Evolutionary conservation across 2,888 invertebrate species (phyloP), one percentile per base, ranked within the genome.

Genomic region (Caenorhabditis sp.): DNA sequence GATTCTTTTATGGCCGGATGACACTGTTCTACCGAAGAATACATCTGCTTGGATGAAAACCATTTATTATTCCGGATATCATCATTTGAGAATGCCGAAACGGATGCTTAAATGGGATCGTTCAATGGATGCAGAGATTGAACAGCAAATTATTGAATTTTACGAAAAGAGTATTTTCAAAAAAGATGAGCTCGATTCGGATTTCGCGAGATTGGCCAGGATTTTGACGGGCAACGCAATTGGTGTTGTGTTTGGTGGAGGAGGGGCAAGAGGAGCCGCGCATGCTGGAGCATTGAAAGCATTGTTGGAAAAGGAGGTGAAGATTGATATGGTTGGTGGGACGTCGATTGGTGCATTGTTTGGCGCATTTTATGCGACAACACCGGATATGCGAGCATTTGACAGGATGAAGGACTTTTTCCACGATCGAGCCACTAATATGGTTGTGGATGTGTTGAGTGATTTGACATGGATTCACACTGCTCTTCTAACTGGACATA

Each of bases 261-360:
- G 97, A 1, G 99, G 97, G 0, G 97, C 97, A 0, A 91, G 97
- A 67, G 99, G 99, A 0, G 94, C 95, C 0, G 95, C 97, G 1
- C 99, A 99, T 88, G 93, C 97, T 60, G 99, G 99, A 74, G 95
- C 99, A 93, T 92, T 99, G 56, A 93, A 94, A 87, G 94, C 97
- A 1, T 93, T 97, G 89, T 92, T 92, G 90, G 95, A 99, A 88
- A 94, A 95, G 12, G 96, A 95, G 8, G 96, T 99, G 83, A 99
- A 99, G 0, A 94, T 99, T 73, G 99, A 99, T 89, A 96, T 99
- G 94, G 94, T 99, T 0, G 99, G 97, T 0, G 99, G 99, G 0
- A 97, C 97, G 14, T 96, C 96, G 87, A 99, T 99, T 82, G 97
- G 97, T 8, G 94, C 97, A 0, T 93, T 99, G 85, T 95, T 99